These are phyloP conservation scores for Orchesella flavescens DNA, from an alignment of 2,888 invertebrate species.

Conservation along the genomic window DNA sequence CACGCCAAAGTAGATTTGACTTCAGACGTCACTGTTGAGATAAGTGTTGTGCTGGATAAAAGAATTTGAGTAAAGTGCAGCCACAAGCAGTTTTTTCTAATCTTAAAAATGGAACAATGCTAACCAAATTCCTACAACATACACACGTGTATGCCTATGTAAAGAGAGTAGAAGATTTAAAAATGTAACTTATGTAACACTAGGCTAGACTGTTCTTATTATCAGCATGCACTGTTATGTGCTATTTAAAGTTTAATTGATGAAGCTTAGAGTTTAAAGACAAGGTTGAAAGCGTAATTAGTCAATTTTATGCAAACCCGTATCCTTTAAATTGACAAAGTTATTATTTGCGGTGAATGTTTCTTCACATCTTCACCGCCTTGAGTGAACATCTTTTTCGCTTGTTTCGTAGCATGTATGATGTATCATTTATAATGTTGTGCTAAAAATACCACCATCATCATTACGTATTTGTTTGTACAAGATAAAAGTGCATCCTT, in stretches of 20 bases:
- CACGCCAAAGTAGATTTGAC: conserved; percentile 37
- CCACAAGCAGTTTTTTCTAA: conserved; percentile 46
- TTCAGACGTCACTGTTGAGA: neutral
- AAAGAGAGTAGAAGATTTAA: too few species aligned
- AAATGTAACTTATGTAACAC: too few species aligned
- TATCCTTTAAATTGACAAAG: conserved; percentile 41
- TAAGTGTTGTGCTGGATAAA: neutral
- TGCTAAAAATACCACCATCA: conserved; percentile 21
- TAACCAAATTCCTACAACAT: neutral
- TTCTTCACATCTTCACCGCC: neutral
- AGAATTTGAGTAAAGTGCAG: neutral
- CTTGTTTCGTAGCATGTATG: neutral
- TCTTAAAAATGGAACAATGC: conserved; percentile 2
- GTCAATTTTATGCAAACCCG: conserved; percentile 39
- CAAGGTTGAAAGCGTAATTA: conserved; percentile 23
- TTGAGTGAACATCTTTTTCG: too few species aligned
- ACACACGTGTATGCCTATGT: too few species aligned
- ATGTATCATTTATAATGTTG: neutral
- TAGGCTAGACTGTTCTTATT: too few species aligned
- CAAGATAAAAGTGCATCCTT: too few species aligned
- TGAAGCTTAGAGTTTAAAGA: neutral
- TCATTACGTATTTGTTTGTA: neutral
- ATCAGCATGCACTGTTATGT: too few species aligned
- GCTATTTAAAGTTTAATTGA: too few species aligned
- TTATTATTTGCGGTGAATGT: neutral